Percentiles rank a stretch among this genome's conserved stretches.
Conservation (phyloP, 2,113 vertebrate genomes). For the Rhipidura dahli region DNA sequence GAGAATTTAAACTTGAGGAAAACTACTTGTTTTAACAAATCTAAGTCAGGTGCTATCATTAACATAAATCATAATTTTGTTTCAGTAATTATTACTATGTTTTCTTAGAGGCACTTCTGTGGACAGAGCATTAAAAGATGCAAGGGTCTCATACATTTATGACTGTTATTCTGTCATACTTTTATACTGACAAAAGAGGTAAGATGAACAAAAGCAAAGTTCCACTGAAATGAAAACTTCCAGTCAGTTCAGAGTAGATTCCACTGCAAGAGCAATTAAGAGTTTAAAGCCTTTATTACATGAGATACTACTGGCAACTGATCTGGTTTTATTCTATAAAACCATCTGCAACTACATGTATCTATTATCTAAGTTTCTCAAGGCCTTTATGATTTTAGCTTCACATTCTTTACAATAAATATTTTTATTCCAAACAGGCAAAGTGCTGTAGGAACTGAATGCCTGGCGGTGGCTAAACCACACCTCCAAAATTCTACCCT, state of each 20-base stretch:
- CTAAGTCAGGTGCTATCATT: not conserved
- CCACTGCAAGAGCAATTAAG: not conserved
- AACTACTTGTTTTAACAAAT: not conserved
- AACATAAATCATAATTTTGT: not conserved
- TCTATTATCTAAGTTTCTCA: not conserved
- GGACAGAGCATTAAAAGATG: not conserved
- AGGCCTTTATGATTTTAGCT: not conserved
- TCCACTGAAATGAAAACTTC: not conserved
- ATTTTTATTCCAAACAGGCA: not conserved
- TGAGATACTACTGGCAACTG: not conserved
- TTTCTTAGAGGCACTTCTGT: slow-evolving; percentile 47
- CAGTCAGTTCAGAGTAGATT: not conserved
- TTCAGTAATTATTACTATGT: slow-evolving; percentile 7
- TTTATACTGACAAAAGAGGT: not conserved
- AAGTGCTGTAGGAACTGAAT: not conserved
- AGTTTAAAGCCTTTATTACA: not conserved
- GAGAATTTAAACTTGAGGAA: not conserved
- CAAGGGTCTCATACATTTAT: not conserved
- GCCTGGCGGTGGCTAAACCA: not conserved
- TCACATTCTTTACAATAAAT: not conserved
- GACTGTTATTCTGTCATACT: not conserved
- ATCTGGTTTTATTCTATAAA: not conserved
- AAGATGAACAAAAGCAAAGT: not conserved
- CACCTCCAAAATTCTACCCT: not conserved
- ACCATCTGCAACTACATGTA: not conserved